Evolutionary conservation across 2,888 invertebrate genomes (phyloP).

Genomic region (Drosophila austrosaltans): DNA sequence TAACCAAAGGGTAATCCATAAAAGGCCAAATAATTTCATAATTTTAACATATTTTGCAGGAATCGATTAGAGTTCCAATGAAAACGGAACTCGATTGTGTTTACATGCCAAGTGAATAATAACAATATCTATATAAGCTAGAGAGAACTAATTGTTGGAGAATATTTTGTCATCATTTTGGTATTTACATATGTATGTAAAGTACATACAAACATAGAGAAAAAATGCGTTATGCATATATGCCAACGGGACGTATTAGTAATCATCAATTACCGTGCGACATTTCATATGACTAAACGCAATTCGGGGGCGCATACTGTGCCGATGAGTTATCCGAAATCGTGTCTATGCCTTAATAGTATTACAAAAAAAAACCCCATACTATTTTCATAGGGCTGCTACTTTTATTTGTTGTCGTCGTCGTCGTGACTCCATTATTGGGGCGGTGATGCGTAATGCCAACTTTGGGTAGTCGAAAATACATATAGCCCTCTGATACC

Average conservation of each 20-base stretch:
- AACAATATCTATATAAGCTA: no score
- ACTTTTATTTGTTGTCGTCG: constrained; percentile 39
- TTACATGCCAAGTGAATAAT: constrained; percentile 9
- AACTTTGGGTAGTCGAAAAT: constrained; percentile 59
- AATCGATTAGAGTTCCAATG: constrained; percentile 9
- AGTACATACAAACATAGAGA: not conserved
- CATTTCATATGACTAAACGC: constrained; percentile 72
- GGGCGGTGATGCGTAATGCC: constrained; percentile 66
- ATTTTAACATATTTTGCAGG: constrained; percentile 29
- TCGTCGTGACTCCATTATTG: constrained; percentile 70
- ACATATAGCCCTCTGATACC: not conserved
- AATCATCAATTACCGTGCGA: constrained; percentile 68
- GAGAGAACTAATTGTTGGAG: not conserved
- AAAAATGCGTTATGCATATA: constrained; percentile 14
- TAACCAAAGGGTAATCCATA: not conserved
- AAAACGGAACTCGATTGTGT: constrained; percentile 33
- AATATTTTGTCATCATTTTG: not conserved
- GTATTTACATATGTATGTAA: constrained; percentile 23
- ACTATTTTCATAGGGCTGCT: constrained; percentile 32
- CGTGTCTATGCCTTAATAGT: constrained; percentile 56
- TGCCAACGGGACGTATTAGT: constrained; percentile 57
- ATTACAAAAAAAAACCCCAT: constrained; percentile 20
- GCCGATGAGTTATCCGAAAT: constrained; percentile 63
- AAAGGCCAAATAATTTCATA: not conserved
- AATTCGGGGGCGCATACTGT: constrained; percentile 48